These are phyloP conservation scores for Actinernus sp. DNA, from an alignment of 92 coral and sea anemone species.

Conservation along the genomic window DNA sequence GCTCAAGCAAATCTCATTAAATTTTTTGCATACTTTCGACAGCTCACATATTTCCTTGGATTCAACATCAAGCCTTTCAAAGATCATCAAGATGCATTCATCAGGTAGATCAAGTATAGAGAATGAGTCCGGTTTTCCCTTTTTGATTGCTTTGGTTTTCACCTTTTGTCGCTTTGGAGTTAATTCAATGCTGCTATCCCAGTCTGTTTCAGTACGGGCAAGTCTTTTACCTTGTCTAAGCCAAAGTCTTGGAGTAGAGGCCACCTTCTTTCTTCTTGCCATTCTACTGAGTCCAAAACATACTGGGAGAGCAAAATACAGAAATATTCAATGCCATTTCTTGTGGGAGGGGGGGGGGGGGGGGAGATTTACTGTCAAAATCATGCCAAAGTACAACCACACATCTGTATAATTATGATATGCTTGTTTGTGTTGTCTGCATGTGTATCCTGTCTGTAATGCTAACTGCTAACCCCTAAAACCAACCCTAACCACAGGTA, in stretches of 20 bases:
- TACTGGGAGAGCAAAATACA: neutral
- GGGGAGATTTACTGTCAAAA: too few species aligned
- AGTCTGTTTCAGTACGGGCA: constrained; percentile 22
- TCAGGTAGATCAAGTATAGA: constrained; percentile 60
- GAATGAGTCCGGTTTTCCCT: too few species aligned
- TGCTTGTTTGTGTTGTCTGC: too few species aligned
- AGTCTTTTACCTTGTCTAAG: constrained; percentile 47
- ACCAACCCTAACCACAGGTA: too few species aligned
- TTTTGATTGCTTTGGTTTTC: neutral
- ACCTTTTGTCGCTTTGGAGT: neutral
- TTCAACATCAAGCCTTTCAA: constrained; percentile 14
- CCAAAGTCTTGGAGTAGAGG: constrained; percentile 10
- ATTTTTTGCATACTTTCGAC: constrained; percentile 45
- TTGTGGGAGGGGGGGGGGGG: neutral
- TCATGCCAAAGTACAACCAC: too few species aligned
- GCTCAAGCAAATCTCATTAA: constrained; percentile 44
- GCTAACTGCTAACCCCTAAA: too few species aligned
- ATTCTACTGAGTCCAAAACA: neutral
- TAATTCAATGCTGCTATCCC: neutral
- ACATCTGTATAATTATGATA: too few species aligned
- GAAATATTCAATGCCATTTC: neutral
- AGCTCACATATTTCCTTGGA: constrained; percentile 39
- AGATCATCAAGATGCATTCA: constrained; percentile 56
- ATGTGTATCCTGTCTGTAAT: too few species aligned
- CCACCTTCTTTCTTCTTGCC: constrained; percentile 31